These are phyloP conservation scores for Mongoloraphidia duomilia DNA, from an alignment of 2,888 invertebrate species.

Conservation along the genomic window DNA sequence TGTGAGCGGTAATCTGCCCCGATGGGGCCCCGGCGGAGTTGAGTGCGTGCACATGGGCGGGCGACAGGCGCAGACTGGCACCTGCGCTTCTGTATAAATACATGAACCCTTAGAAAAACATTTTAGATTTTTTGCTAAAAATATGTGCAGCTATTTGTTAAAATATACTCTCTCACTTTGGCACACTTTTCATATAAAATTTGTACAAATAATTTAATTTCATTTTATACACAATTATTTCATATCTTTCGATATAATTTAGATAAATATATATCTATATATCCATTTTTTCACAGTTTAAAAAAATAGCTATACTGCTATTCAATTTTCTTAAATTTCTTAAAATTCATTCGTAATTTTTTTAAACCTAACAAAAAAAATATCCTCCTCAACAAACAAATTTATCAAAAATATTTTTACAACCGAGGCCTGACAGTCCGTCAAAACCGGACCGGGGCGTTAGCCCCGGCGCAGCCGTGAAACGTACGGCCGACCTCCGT, in stretches of 20 bases:
- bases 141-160: conserved; percentile 31
- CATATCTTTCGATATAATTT: conserved; percentile 14
- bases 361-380: conserved; percentile 37
- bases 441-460: neutral
- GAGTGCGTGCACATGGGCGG: neutral
- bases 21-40: too few relatives aligned
- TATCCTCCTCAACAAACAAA: conserved; percentile 42
- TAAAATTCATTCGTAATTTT: conserved; percentile 16
- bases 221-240: conserved; percentile 26
- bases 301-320: conserved; percentile 31
- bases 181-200: conserved; percentile 30
- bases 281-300: conserved; percentile 35
- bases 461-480: neutral
- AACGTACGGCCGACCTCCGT: neutral
- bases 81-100: conserved; percentile 22
- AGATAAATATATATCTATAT: conserved; percentile 31
- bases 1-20: too few relatives aligned
- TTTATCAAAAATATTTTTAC: conserved; percentile 51
- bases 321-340: conserved; percentile 21
- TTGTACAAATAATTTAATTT: conserved; percentile 34
- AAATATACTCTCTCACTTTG: conserved; percentile 32
- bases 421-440: conserved; percentile 14
- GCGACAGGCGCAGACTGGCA: neutral
- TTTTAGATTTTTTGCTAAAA: conserved; percentile 23
- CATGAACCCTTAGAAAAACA: conserved; percentile 29